Conservation (phyloP, 2,797 vertebrate genomes). For the Hippopotamyrus pictus region DNA sequence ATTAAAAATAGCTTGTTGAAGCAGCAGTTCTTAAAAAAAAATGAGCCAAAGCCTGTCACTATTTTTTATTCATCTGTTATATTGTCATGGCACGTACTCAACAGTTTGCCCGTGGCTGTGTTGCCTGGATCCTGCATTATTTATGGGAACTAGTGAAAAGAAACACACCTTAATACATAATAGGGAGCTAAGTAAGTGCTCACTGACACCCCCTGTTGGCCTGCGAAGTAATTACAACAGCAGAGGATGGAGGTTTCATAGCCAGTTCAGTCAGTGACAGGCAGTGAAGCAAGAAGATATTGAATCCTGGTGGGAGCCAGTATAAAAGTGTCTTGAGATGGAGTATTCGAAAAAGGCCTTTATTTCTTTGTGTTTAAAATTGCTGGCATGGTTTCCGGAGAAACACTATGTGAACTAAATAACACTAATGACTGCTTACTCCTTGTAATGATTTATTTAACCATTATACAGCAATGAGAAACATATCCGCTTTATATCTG, state of each 20-base stretch:
- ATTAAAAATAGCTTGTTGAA: background rate
- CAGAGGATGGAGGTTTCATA: background rate
- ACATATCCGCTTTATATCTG: background rate
- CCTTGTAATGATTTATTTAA: background rate
- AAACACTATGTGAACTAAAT: background rate
- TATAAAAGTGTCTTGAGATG: background rate
- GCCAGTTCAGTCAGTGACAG: background rate
- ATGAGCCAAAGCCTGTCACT: background rate
- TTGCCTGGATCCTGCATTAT: slow-evolving; percentile 18
- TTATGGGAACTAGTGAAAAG: slow-evolving; percentile 23
- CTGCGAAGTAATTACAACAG: background rate
- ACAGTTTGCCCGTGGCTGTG: slow-evolving; percentile 17
- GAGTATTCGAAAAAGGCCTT: background rate
- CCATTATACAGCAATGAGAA: background rate
- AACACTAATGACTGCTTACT: background rate
- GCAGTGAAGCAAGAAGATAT: background rate
- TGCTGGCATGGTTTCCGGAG: background rate
- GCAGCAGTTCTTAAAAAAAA: background rate
- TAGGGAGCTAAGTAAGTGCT: background rate
- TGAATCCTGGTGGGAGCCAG: background rate
- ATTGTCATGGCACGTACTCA: background rate
- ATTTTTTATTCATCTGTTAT: background rate
- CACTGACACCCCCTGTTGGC: background rate
- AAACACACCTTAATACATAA: slow-evolving; percentile 14
- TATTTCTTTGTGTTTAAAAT: background rate